Percentiles rank a stretch among this genome's conserved stretches.
Evolutionary conservation across 2,113 vertebrate genomes (phyloP).

Genomic region (Aegotheles bennettii): DNA sequence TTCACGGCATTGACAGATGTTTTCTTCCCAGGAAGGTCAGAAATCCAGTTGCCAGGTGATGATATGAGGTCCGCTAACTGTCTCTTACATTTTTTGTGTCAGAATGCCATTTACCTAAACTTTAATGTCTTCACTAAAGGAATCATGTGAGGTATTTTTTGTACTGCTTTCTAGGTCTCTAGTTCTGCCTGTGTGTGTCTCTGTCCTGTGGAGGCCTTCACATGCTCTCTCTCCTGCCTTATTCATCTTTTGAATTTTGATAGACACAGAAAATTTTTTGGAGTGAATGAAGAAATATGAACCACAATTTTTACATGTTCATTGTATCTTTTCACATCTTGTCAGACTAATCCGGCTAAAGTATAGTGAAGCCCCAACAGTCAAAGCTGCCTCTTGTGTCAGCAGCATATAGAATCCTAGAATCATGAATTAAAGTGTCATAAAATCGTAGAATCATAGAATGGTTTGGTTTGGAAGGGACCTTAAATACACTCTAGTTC

Average conservation of each 20-base stretch:
- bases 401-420: too few species aligned
- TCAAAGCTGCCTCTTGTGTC: background rate
- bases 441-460: too few species aligned
- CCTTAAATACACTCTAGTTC: too few species aligned
- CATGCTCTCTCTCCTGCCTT: background rate
- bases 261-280: background rate
- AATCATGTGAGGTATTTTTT: background rate
- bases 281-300: background rate
- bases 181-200: background rate
- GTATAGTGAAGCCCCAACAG: rapidly evolving
- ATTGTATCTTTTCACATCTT: rapidly evolving
- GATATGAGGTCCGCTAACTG: background rate
- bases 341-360: background rate
- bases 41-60: background rate
- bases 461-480: too few species aligned
- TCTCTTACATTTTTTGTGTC: background rate
- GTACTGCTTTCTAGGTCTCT: background rate
- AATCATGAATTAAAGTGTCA: too few species aligned
- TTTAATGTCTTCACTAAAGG: background rate
- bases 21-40: background rate
- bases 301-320: background rate
- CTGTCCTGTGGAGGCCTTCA: rapidly evolving
- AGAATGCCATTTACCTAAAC: background rate
- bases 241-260: background rate
- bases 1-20: background rate